phyloP scores from a whole-genome alignment of 2,888 invertebrate species.

The Hypomecis atomaria region DNA sequence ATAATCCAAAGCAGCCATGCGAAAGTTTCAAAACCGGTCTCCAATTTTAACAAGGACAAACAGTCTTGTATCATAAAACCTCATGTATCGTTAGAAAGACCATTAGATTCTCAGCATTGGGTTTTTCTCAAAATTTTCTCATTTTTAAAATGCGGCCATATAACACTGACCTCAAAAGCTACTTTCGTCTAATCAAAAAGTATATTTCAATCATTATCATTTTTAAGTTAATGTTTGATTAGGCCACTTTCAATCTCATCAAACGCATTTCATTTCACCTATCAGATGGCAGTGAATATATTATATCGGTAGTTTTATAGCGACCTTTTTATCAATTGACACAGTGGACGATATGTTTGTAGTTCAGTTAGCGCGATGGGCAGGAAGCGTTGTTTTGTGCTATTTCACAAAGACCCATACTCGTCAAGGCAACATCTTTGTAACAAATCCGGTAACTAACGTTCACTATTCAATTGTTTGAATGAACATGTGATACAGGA shows the following conservation, averaged over 20 bases:
- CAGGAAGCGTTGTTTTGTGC: conserved; percentile 65
- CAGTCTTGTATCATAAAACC: conserved; percentile 30
- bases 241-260: conserved; percentile 23
- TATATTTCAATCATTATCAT: conserved; percentile 28
- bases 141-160: conserved; percentile 26
- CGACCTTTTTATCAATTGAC: conserved; percentile 70
- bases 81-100: conserved; percentile 43
- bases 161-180: conserved; percentile 40
- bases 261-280: conserved; percentile 21
- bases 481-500: conserved; percentile 40
- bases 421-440: conserved; percentile 67
- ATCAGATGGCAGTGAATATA: conserved; percentile 21
- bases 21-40: conserved; percentile 36
- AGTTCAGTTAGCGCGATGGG: conserved; percentile 68
- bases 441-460: conserved; percentile 52
- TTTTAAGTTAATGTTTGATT: conserved; percentile 24
- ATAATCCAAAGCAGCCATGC: conserved; percentile 11
- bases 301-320: conserved; percentile 35
- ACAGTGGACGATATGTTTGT: conserved; percentile 65
- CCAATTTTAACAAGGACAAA: conserved; percentile 37
- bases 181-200: conserved; percentile 36
- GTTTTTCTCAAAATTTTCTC: conserved; percentile 35
- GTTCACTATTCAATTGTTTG: conserved; percentile 39
- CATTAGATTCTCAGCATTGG: conserved; percentile 23
- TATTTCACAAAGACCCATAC: conserved; percentile 61